Base-by-base conservation (phyloP, 2,797 vertebrate species). In the Tinamus major region DNA sequence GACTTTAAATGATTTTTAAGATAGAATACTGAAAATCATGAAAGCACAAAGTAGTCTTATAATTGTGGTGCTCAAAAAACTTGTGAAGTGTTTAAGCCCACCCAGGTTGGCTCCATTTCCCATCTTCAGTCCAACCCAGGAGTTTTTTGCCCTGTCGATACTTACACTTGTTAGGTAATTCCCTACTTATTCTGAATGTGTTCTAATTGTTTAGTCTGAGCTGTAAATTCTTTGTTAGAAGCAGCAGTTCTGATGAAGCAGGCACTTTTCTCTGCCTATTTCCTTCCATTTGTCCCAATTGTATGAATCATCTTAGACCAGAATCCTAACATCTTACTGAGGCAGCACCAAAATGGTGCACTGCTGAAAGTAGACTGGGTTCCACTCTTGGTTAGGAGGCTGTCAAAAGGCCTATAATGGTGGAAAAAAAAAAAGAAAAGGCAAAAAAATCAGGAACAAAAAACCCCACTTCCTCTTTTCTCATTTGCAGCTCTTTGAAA, bases 401-500 rank as follows among this genome's bases (percentile, higher is more conserved):
- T 79, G 64, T 58, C 4, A 85, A 82, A 55, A 31, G 2, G 7
- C 70, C 18, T 79, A 37, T 16, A 68, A 82, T 56, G 26, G 72
- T 70, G 61, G 8, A 21, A 20, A 62, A 51, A 42, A 31, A 56
- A 63, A 46, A 9, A 65, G 17, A 44, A 59, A 76, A 71, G 20
- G 16, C 9, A 46, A 46, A 46, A 46, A 46, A 46, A 46, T 31
- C 15, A 27, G 6, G 3, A 67, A 61, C 35, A 90, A 83, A 90
- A 69, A 0, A 26, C 12, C 24, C 13, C 13, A 17, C 44, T 85
- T 79, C 21, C 17, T 33, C 26, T 87, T 90, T 87, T 79, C 62
- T 74, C 51, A 77, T 86, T 91, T 70, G 88, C 42, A 96, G 35
- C 17, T 92, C 17, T 93, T 91, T 88, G 58, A 90, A 93, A 92